phyloP scores from a whole-genome alignment of 2,888 invertebrate genomes.

The Tetropium fuscum region DNA sequence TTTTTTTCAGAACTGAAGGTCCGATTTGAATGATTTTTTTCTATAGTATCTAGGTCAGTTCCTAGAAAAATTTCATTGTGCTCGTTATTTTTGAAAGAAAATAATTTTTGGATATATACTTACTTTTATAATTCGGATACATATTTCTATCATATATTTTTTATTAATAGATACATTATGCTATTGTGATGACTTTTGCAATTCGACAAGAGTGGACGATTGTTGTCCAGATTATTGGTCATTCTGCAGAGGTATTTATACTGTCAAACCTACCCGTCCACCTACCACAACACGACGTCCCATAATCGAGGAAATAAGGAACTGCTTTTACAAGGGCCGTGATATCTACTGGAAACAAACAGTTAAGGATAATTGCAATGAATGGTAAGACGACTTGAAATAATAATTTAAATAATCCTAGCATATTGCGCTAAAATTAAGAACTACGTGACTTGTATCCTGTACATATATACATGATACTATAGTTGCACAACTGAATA shows the following conservation, averaged over 20 bases:
- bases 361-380: conserved; percentile 77
- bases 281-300: conserved; percentile 33
- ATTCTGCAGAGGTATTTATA: conserved; percentile 70
- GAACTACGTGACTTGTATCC: too few species aligned
- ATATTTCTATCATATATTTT: background rate
- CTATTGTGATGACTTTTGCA: conserved; percentile 96
- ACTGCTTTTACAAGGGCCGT: conserved; percentile 70
- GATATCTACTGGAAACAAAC: conserved; percentile 66
- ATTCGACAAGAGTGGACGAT: conserved; percentile 78
- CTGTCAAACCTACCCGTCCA: conserved; percentile 34
- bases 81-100: too few species aligned
- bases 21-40: too few species aligned
- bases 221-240: conserved; percentile 93
- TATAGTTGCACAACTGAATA: too few species aligned
- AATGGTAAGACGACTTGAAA: conserved; percentile 79
- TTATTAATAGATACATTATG: conserved; percentile 81
- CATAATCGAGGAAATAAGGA: conserved; percentile 66
- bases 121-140: too few species aligned
- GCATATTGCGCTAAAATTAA: background rate
- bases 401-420: too few species aligned
- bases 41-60: too few species aligned
- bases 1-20: too few species aligned
- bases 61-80: too few species aligned
- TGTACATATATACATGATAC: too few species aligned
- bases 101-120: too few species aligned